Base-by-base conservation (phyloP, 2,888 invertebrate species). In the Vannuccia rotundouncinata region DNA sequence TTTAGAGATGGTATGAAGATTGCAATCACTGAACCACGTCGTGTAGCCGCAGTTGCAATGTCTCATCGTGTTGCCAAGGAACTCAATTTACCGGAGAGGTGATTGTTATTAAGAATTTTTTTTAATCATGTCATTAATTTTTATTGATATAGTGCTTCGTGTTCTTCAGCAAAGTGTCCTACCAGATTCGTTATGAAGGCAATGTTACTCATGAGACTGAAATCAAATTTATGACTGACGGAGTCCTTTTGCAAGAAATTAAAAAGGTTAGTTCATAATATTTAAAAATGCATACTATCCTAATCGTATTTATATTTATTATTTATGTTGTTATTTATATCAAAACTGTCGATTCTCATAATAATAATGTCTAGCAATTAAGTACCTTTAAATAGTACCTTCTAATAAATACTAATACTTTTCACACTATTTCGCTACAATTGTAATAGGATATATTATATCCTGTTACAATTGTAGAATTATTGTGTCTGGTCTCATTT, bases 161-260 rank as follows among this genome's bases (percentile, higher is more conserved):
- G 1, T 1, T 13, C 17, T 10, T 27, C 82, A 87, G 85, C 31
- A 85, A 85, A 80, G 86, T 88, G 25, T 88, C 88, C 0, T 89
- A 88, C 83, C 88, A 90, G 86, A 98, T 99, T 88, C 90, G 99
- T 81, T 99, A 95, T 86, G 97, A 99, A 85, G 96, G 95, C 25
- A 98, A 95, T 85, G 92, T 91, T 0, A 93, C 92, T 0, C 91
- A 92, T 0, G 91, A 93, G 1, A 99, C 99, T 0, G 92, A 92
- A 87, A 94, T 99, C 81, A 97, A 98, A 89, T 99, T 99, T 86
- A 96, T 99, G 97, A 99, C 99, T 2, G 99, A 99, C 87, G 91
- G 99, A 88, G 96, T 99, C 0, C 90, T 99, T 2, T 89, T 99
- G 31, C 95, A 94, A 88, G 96, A 96, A 89, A 91, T 95, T 74